Conservation (phyloP, 2,113 vertebrate species). For the Mesoclemmys tuberculata region DNA sequence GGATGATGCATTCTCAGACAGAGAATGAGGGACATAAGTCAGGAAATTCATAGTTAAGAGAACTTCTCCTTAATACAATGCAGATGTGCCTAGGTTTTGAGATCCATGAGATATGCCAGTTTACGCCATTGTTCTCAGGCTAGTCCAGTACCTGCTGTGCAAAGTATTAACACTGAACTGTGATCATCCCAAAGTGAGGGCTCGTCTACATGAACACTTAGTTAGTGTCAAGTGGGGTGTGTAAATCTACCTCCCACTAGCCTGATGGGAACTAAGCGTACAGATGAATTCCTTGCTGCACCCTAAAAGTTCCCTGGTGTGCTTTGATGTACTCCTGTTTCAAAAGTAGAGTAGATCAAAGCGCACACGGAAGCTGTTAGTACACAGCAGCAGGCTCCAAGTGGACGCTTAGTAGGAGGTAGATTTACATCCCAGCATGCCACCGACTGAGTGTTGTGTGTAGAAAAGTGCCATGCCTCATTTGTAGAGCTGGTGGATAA, state of each 20-base stretch:
- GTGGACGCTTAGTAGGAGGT: background rate
- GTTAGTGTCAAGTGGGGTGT: background rate
- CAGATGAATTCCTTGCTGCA: background rate
- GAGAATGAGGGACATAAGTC: background rate
- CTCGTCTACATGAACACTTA: background rate
- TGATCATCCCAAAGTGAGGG: background rate
- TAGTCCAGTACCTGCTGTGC: constrained; percentile 23
- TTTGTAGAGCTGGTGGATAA: background rate
- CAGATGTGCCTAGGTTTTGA: constrained; percentile 36
- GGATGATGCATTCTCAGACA: fast-evolving
- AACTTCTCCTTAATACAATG: background rate
- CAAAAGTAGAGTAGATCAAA: background rate
- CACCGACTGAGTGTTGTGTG: background rate
- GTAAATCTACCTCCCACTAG: background rate
- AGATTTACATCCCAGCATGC: background rate
- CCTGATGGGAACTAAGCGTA: background rate
- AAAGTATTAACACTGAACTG: constrained; percentile 21
- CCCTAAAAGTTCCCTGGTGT: background rate
- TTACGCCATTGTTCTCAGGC: constrained; percentile 30
- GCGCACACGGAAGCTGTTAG: background rate
- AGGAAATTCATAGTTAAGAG: background rate
- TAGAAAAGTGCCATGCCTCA: background rate
- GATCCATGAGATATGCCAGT: background rate
- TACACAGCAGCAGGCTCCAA: background rate
- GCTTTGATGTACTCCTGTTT: background rate